Base-by-base conservation (phyloP, 2,113 vertebrate species). In the Boulengeromyrus knoepffleri region DNA sequence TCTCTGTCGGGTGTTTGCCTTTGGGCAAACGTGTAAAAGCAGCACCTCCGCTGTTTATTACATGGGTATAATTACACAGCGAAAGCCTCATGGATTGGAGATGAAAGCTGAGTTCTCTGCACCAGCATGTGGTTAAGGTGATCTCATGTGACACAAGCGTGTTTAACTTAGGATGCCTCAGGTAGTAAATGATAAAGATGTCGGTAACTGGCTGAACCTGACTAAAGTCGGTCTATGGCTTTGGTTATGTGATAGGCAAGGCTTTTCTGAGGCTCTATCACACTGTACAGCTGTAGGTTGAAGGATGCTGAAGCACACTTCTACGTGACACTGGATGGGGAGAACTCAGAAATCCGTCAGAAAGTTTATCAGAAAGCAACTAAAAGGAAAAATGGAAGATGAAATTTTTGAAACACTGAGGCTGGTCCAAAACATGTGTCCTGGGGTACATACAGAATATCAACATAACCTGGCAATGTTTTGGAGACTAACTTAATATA, bases 61-160 rank as follows among this genome's bases (percentile, higher is more conserved):
- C 52, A 85, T n/a, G 10, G 5, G 6, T 62, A 45, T 89, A 89
- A 89, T 85, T 89, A 89, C 52, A 89, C 47, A 39, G 70, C 5
- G 13, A 27, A 80, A 56, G 39, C 88, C 27, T 50, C 2, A 24
- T 56, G 49, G 47, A 89, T 58, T 56, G 50, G 13, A 85, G 46
- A 31, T 27, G 50, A 80, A 46, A 42, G 52, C 24, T 58, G 10
- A 21, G 58, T 58, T 62, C 24, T 31, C 39, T 62, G 52, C 8
- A 45, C 56, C 52, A 31, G 50, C n/a, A 56, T n/a, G 46, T 56
- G 6, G 10, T 88, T 39, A 66, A 45, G 56, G 53, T 66, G 87
- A 45, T 45, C 19, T 66, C 17, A 19, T 62, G n/a, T 45, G 62
- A 70, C 21, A 88, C 0, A 0, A 24, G 31, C 36, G 3, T 15